phyloP scores from a whole-genome alignment of 2,797 vertebrate genomes.

The Lepus oiostolus region DNA sequence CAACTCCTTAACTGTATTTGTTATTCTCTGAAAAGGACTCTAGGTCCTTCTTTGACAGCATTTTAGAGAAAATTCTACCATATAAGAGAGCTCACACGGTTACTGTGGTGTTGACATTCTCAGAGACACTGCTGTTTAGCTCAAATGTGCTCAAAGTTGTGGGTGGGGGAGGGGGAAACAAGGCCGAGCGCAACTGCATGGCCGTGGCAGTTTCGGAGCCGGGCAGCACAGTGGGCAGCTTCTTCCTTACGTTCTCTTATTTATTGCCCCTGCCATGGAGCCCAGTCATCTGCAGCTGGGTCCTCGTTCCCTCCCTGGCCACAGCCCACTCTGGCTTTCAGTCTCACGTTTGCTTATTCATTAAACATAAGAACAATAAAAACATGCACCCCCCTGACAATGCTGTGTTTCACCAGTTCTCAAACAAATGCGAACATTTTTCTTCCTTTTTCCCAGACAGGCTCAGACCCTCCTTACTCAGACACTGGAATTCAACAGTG shows the following conservation, averaged over 20 bases:
- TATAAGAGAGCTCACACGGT: background rate
- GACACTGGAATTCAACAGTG: background rate
- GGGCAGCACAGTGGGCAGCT: rapidly evolving
- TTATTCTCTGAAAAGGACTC: background rate
- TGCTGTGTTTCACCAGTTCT: background rate
- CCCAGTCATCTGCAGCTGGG: rapidly evolving
- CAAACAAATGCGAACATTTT: background rate
- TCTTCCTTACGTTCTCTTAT: background rate
- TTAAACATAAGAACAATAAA: background rate
- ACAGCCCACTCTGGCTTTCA: background rate
- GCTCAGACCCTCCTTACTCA: background rate
- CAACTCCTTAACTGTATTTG: background rate
- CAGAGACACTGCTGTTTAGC: background rate
- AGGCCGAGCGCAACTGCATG: background rate
- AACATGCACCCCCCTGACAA: rapidly evolving
- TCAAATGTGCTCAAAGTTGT: background rate
- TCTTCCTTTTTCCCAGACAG: background rate
- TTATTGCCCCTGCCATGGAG: rapidly evolving
- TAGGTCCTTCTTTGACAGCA: background rate
- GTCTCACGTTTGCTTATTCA: background rate
- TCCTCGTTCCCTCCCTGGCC: background rate
- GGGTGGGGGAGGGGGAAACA: background rate
- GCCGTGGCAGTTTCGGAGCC: background rate
- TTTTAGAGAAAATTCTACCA: conserved; percentile 26
- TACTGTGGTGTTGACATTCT: background rate